Evolutionary conservation across 2,113 vertebrate species (phyloP).

Genomic region (Uropsilus gracilis): DNA sequence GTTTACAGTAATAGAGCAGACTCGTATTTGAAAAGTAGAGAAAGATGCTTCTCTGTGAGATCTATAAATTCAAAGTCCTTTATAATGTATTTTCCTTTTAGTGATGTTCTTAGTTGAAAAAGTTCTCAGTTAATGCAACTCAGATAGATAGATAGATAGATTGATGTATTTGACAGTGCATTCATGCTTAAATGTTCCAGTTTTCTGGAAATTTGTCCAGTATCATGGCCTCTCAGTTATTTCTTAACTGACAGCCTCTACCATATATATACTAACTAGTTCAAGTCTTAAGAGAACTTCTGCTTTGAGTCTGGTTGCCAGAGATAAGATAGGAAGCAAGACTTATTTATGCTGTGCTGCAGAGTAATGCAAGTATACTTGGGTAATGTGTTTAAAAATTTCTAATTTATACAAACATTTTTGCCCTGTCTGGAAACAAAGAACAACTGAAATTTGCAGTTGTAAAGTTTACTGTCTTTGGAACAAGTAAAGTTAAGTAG

Average conservation of each 20-base stretch:
- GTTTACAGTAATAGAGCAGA: constrained; percentile 6
- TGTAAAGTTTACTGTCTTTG: constrained; percentile 6
- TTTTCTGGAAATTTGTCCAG: constrained; percentile 10
- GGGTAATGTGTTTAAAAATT: background rate
- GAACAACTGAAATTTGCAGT: background rate
- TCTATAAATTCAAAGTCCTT: background rate
- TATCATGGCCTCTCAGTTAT: background rate
- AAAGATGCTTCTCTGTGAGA: background rate
- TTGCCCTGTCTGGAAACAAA: background rate
- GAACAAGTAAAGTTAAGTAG: background rate
- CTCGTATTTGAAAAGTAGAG: background rate
- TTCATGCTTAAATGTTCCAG: background rate
- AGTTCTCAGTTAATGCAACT: background rate
- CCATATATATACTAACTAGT: background rate
- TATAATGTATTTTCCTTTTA: background rate
- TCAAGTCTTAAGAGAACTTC: background rate
- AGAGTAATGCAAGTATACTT: background rate
- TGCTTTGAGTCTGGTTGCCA: constrained; percentile 52
- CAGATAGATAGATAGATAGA: background rate
- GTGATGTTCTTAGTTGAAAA: background rate
- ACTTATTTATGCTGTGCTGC: constrained; percentile 29
- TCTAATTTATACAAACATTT: background rate
- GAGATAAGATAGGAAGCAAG: constrained; percentile 64
- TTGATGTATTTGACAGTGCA: background rate
- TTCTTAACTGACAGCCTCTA: background rate